Conservation (phyloP, 2,888 invertebrate species). For the Apamea epomidion region DNA sequence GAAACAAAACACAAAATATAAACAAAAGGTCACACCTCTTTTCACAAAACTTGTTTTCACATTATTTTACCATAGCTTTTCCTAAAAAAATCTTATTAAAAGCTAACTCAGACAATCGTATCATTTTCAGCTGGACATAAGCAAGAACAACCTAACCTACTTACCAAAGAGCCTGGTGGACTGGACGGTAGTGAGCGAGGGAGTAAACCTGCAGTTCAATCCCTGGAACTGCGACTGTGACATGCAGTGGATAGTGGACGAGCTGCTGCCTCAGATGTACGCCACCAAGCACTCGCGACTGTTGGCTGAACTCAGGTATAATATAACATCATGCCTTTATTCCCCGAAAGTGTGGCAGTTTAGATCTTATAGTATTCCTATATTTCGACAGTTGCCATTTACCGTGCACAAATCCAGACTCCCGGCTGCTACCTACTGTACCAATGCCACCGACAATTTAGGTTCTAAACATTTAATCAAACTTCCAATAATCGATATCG, state of each 20-base stretch:
- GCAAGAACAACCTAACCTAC: slow-evolving; percentile 87
- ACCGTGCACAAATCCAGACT: no score
- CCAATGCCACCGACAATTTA: no score
- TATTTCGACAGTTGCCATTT: no score
- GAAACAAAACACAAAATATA: no score
- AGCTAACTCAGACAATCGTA: neutral
- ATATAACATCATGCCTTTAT: neutral
- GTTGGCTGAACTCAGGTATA: slow-evolving; percentile 88
- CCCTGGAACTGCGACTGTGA: slow-evolving; percentile 92
- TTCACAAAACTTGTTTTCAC: no score
- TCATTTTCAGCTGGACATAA: slow-evolving; percentile 88
- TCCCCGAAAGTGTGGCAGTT: neutral
- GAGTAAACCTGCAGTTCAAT: slow-evolving; percentile 91
- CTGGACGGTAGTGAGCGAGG: slow-evolving; percentile 80
- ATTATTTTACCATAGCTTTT: no score
- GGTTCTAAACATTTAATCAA: no score
- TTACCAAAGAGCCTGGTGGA: slow-evolving; percentile 82
- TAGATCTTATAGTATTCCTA: no score
- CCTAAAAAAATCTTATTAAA: neutral
- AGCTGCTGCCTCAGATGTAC: slow-evolving; percentile 88
- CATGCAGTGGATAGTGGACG: slow-evolving; percentile 91
- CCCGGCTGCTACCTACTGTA: no score
- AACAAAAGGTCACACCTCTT: no score
- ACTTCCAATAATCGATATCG: no score
- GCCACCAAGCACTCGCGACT: slow-evolving; percentile 81